Evolutionary conservation across 2,888 invertebrate species (phyloP).

Genomic region (Microctonus brassicae): DNA sequence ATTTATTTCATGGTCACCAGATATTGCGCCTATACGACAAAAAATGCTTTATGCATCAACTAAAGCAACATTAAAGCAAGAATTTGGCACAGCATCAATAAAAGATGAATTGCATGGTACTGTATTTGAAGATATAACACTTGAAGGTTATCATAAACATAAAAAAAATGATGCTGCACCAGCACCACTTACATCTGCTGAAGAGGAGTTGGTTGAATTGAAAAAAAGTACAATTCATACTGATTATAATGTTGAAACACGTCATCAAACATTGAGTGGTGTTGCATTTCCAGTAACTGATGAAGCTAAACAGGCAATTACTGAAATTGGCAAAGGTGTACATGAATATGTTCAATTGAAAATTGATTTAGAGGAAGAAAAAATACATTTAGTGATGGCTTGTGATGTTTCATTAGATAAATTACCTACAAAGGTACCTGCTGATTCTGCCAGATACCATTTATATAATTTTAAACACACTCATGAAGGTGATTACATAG

Average conservation of each 20-base stretch:
- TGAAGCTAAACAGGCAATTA: slow-evolving; percentile 82
- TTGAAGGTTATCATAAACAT: slow-evolving; percentile 86
- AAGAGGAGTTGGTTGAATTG: slow-evolving; percentile 86
- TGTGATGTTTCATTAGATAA: slow-evolving; percentile 78
- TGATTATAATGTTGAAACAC: slow-evolving; percentile 84
- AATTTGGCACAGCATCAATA: slow-evolving; percentile 95
- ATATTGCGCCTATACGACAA: slow-evolving; percentile 88
- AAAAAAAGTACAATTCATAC: slow-evolving; percentile 78
- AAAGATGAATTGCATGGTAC: slow-evolving; percentile 96
- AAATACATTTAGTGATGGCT: slow-evolving; percentile 85
- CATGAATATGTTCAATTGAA: slow-evolving; percentile 92
- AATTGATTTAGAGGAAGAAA: slow-evolving; percentile 90
- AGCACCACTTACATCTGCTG: slow-evolving; percentile 89
- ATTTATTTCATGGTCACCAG: slow-evolving; percentile 94
- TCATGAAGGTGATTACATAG: slow-evolving; percentile 91
- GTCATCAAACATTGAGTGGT: slow-evolving; percentile 91
- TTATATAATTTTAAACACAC: slow-evolving; percentile 91
- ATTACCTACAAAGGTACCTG: slow-evolving; percentile 85
- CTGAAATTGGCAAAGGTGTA: slow-evolving; percentile 79
- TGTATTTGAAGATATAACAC: slow-evolving; percentile 82
- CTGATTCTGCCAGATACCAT: slow-evolving; percentile 91
- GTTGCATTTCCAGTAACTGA: slow-evolving; percentile 91
- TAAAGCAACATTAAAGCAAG: slow-evolving; percentile 95
- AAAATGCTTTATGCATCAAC: slow-evolving; percentile 99
- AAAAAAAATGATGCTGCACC: slow-evolving; percentile 84